Evolutionary conservation across 2,797 vertebrate genomes (phyloP).

Genomic region (Enteromius anoplus): DNA sequence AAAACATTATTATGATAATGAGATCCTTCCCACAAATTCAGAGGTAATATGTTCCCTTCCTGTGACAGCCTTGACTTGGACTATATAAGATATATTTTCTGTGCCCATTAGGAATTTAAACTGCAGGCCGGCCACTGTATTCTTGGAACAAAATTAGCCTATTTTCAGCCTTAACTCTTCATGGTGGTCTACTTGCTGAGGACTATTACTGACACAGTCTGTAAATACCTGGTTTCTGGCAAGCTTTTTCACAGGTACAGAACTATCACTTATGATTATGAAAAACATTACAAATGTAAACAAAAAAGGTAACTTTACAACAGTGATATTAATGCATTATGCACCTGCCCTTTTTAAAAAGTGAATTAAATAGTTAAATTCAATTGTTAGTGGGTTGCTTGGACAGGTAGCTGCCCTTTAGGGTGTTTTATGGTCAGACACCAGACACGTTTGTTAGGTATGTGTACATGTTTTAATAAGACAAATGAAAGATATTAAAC

Average conservation of each 20-base stretch:
- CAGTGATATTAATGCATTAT: background rate
- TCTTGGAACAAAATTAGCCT: constrained; percentile 55
- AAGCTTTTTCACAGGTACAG: background rate
- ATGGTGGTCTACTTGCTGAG: constrained; percentile 41
- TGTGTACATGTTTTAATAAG: background rate
- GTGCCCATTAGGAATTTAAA: constrained; percentile 52
- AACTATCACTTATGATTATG: background rate
- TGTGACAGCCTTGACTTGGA: constrained; percentile 50
- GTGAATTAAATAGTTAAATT: too few species aligned
- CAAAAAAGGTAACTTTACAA: background rate
- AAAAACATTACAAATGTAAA: background rate
- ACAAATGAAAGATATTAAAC: background rate
- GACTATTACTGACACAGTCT: constrained; percentile 1
- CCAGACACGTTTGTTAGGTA: background rate
- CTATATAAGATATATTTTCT: constrained; percentile 48
- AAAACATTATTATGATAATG: constrained; percentile 66
- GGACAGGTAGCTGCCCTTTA: background rate
- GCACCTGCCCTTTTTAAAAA: background rate
- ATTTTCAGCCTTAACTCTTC: constrained; percentile 54
- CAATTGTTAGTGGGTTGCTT: background rate
- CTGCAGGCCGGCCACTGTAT: constrained; percentile 39
- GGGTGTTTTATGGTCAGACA: background rate
- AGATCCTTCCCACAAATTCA: constrained; percentile 60
- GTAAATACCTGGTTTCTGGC: background rate
- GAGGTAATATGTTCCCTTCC: constrained; percentile 55